Percentiles rank a stretch among this genome's conserved stretches.
Evolutionary conservation across 2,113 vertebrate genomes (phyloP).

Genomic region (Cichladusa arquata): DNA sequence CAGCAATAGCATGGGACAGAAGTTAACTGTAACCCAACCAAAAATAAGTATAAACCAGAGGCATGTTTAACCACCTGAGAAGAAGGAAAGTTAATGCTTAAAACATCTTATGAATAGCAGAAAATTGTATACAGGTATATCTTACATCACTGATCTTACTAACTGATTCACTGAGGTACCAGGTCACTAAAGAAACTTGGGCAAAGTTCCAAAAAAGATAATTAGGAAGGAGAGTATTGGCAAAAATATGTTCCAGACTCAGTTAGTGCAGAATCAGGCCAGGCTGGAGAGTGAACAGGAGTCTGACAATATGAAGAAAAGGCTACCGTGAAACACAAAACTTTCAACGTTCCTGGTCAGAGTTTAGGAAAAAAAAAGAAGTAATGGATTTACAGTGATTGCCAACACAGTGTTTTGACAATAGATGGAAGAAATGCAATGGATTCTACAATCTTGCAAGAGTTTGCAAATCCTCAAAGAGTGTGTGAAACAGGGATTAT

Average conservation of each 20-base stretch:
- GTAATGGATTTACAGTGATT: neutral
- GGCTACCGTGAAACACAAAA: neutral
- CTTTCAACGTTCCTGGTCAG: neutral
- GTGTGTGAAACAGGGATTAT: conserved; percentile 8
- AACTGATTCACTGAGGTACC: neutral
- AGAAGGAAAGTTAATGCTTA: neutral
- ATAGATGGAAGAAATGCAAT: neutral
- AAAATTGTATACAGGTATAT: neutral
- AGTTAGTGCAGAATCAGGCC: neutral
- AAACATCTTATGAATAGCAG: neutral
- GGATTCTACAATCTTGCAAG: neutral
- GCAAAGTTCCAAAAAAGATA: neutral
- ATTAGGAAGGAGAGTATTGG: neutral
- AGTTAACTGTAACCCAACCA: neutral
- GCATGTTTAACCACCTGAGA: neutral
- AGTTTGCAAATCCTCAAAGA: conserved; percentile 27
- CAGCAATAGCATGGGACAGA: neutral
- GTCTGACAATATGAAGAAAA: neutral
- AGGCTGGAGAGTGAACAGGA: neutral
- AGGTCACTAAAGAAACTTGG: neutral
- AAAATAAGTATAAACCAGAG: neutral
- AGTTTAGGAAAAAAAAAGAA: neutral
- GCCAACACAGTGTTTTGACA: neutral
- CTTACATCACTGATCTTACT: neutral
- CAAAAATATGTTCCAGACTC: neutral